Percentiles rank a stretch among this genome's conserved stretches.
These are phyloP conservation scores for Diaphora mendica DNA, from an alignment of 2,888 invertebrate genomes.

Conservation along the genomic window DNA sequence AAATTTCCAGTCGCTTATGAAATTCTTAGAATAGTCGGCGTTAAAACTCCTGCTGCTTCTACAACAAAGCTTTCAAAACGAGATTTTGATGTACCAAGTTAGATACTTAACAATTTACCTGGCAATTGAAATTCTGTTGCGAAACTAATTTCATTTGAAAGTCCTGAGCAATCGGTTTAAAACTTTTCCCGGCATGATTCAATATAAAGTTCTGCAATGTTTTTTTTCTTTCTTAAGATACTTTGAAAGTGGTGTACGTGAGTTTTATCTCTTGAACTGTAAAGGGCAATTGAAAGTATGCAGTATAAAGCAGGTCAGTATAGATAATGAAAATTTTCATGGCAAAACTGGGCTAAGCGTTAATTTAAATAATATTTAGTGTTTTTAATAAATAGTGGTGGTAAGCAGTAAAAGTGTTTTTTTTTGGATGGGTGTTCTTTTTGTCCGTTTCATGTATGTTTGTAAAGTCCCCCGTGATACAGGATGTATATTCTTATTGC, in stretches of 20 bases:
- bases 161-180: slow-evolving; percentile 42
- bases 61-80: slow-evolving; percentile 23
- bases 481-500: no score
- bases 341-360: not conserved
- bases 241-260: slow-evolving; percentile 32
- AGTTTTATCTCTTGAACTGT: slow-evolving; percentile 22
- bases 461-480: no score
- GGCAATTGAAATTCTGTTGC: slow-evolving; percentile 49
- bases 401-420: no score
- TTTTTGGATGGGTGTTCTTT: no score
- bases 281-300: slow-evolving; percentile 6
- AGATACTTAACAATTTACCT: slow-evolving; percentile 42
- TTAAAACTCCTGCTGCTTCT: not conserved
- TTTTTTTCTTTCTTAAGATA: slow-evolving; percentile 34
- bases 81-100: slow-evolving; percentile 37
- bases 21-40: not conserved
- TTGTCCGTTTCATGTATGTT: no score
- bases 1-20: not conserved
- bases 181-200: slow-evolving; percentile 46
- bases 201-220: slow-evolving; percentile 43
- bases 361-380: no score
- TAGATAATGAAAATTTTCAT: not conserved
- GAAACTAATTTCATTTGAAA: slow-evolving; percentile 43
- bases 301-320: not conserved
- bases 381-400: no score